Evolutionary conservation across 1,140 invertebrate genomes (phyloP), one percentile per base, ranked within the genome.

Genomic region (Phenacoccus solenopsis): DNA sequence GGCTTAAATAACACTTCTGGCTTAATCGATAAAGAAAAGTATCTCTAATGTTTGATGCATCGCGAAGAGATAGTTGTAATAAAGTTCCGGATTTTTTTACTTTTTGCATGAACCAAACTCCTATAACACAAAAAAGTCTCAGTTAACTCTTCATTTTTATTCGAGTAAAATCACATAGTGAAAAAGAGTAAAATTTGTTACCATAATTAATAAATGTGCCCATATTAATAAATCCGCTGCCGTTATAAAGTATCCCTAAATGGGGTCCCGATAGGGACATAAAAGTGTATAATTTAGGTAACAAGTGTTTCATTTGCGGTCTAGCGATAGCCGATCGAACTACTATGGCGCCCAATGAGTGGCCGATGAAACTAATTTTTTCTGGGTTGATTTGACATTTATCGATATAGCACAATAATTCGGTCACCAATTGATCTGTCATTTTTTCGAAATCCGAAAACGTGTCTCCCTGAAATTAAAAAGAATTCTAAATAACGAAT

Each of bases 61-160:
- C 96, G 71, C 93, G 90, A 75, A 98, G 84, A 10, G 92, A 90
- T 9, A 98, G 79, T 79, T 98, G 95, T 1, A 96, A 82, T 12
- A 98, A 80, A 0, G 94, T 96, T 0, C 90, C 91, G 0, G 93
- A 96, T 77, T 97, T 97, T 80, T 98, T 98, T 91, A 91, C 95
- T 79, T 98, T 98, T 79, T 98, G 95, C 91, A 98, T 97, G 76
- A 98, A 92, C 95, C 95, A 98, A 91, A 98, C 94, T 28, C 94
- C 94, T 96, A 78, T 24, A 81, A 79, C 72, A n/a, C n/a, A 25
- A n/a, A 27, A 64, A 12, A 21, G 28, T 69, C 16, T 20, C 25
- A 4, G 38, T 28, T 24, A 57, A 9, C 69, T 71, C 16, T n/a
- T 49, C 4, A 49, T 49, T n/a, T 49, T n/a, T n/a, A n/a, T n/a